These are phyloP conservation scores for Apis laboriosa DNA, from an alignment of 1,140 invertebrate genomes.

Conservation along the genomic window DNA sequence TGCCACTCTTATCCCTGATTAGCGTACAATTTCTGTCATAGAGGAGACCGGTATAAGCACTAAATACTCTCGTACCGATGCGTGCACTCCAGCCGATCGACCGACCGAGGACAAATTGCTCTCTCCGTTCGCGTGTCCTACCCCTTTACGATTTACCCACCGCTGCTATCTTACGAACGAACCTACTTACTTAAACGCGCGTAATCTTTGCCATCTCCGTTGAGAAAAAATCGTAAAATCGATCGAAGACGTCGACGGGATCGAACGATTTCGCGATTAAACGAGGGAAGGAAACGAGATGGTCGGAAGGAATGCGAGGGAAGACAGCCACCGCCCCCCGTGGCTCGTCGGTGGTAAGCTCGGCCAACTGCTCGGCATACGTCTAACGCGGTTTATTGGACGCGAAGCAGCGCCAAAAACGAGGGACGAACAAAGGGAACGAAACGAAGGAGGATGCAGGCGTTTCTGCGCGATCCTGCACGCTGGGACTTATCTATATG, in stretches of 20 bases:
- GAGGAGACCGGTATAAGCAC: constrained; percentile 33
- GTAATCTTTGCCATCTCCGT: too few species aligned
- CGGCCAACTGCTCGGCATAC: constrained; percentile 33
- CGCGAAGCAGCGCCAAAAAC: constrained; percentile 1
- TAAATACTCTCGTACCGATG: constrained; percentile 23
- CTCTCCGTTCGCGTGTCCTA: constrained; percentile 58
- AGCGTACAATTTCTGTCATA: constrained; percentile 68
- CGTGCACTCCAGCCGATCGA: constrained; percentile 34
- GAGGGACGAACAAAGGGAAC: neutral
- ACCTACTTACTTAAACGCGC: too few species aligned
- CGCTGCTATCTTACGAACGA: neutral
- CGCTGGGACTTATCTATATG: constrained; percentile 58
- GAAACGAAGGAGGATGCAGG: constrained; percentile 11
- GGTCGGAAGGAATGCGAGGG: neutral
- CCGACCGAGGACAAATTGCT: constrained; percentile 61
- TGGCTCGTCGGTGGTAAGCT: constrained; percentile 29
- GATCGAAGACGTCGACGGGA: neutral
- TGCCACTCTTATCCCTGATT: constrained; percentile 56
- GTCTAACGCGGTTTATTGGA: constrained; percentile 24
- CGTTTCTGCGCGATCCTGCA: constrained; percentile 39
- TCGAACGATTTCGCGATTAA: neutral
- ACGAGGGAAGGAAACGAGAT: neutral
- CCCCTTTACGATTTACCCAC: constrained; percentile 20
- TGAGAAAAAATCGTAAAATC: too few species aligned
- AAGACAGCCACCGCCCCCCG: constrained; percentile 39